Percentiles rank a stretch among this genome's conserved stretches.
Conservation (phyloP, 2,113 vertebrate species). For the Cathartes aura region DNA sequence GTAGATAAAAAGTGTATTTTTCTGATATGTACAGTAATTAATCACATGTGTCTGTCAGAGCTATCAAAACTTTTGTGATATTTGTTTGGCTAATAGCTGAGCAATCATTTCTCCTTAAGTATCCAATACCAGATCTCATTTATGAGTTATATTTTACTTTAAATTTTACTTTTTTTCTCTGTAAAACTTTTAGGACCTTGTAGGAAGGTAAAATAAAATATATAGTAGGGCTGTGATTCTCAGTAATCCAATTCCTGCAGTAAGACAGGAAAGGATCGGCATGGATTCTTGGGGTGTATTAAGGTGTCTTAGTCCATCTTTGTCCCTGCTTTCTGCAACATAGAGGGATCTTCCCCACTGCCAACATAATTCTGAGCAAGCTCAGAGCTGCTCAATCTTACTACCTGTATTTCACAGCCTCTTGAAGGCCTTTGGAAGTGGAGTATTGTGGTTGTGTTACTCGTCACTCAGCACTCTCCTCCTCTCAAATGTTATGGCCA, state of each 20-base stretch:
- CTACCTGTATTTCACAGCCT: constrained; percentile 5
- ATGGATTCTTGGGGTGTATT: not conserved
- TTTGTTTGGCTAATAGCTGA: not conserved
- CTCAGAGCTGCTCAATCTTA: not conserved
- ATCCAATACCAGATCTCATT: not conserved
- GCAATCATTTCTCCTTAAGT: not conserved
- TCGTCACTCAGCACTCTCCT: not conserved
- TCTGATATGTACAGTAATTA: not conserved
- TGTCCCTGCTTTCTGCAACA: not conserved
- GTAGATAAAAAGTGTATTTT: not conserved
- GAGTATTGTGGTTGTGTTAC: not conserved
- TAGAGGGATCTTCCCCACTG: not conserved
- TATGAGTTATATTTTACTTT: not conserved
- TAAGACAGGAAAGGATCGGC: not conserved
- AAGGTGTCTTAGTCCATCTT: not conserved
- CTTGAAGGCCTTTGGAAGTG: constrained; percentile 12
- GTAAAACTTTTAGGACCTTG: not conserved
- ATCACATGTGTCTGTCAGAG: constrained; percentile 53
- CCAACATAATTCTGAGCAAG: not conserved
- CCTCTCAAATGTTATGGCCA: not conserved
- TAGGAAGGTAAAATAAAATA: not conserved
- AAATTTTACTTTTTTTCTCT: not conserved
- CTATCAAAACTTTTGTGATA: not conserved
- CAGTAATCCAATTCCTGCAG: not conserved
- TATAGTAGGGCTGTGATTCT: not conserved